A percentile compares a stretch with the other conserved stretches of the same genome.
These are phyloP conservation scores for Buathra laborator DNA, from an alignment of 2,888 invertebrate genomes.

Conservation along the genomic window DNA sequence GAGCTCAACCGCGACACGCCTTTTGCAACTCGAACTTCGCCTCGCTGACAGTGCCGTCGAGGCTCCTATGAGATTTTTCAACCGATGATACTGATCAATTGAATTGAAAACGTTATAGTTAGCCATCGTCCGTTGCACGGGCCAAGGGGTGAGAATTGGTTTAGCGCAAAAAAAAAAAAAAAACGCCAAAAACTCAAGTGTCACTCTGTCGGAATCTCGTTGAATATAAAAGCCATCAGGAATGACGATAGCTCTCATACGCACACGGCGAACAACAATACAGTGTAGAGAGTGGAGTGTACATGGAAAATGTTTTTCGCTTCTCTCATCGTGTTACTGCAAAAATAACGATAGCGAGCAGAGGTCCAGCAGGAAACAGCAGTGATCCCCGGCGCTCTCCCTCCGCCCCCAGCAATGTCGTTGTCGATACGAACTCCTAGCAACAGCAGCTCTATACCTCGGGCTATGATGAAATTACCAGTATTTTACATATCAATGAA, in stretches of 20 bases:
- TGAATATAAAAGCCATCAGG: constrained; percentile 44
- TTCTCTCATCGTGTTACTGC: constrained; percentile 21
- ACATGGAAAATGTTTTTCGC: constrained; percentile 44
- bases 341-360: constrained; percentile 43
- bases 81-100: constrained; percentile 30
- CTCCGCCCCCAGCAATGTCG: not conserved
- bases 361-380: constrained; percentile 15
- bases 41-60: not conserved
- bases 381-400: not conserved
- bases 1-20: constrained; percentile 5
- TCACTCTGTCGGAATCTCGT: constrained; percentile 5
- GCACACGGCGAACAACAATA: not conserved
- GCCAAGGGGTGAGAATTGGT: constrained; percentile 28
- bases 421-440: constrained; percentile 13
- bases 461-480: constrained; percentile 24
- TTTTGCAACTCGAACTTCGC: constrained; percentile 17
- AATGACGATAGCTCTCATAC: constrained; percentile 21
- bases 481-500: constrained; percentile 52
- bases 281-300: not conserved
- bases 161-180: not conserved
- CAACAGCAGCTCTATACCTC: constrained; percentile 7
- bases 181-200: constrained; percentile 5
- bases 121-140: not conserved
- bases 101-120: constrained; percentile 23
- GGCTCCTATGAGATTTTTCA: constrained; percentile 18